These are phyloP conservation scores for Gadopsis bispinosus DNA, from an alignment of 2,797 vertebrate species.

Conservation along the genomic window DNA sequence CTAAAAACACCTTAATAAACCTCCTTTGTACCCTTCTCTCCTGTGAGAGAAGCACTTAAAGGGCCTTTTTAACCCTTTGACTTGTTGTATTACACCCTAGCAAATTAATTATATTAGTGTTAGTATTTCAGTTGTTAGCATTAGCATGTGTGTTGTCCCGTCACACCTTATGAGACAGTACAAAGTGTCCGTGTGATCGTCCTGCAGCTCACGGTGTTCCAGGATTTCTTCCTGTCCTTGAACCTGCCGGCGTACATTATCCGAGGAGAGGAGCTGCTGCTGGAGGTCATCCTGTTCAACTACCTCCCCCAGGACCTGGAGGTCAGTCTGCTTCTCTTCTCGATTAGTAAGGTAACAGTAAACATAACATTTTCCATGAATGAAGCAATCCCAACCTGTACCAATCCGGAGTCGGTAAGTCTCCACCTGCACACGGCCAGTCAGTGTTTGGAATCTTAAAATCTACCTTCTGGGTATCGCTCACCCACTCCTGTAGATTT, in stretches of 20 bases:
- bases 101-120: not conserved
- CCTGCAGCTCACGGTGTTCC: conserved; percentile 88
- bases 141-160: not conserved
- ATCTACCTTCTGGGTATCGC: no score
- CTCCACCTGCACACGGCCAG: no score
- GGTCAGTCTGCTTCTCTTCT: conserved; percentile 75
- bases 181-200: conserved; percentile 1
- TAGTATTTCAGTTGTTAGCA: not conserved
- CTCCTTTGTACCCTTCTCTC: no score
- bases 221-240: conserved; percentile 90
- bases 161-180: not conserved
- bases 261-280: conserved; percentile 90
- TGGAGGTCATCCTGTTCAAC: conserved; percentile 93
- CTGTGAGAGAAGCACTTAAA: no score
- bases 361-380: not conserved
- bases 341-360: not conserved
- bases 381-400: not conserved
- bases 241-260: conserved; percentile 89
- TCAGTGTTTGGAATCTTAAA: no score
- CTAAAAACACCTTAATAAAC: no score
- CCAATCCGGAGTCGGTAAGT: no score
- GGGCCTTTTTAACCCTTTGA: not conserved
- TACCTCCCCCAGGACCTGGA: conserved; percentile 84
- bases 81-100: not conserved
- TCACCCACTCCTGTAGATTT: not conserved